A percentile compares a stretch with the other conserved stretches of the same genome.
These are phyloP conservation scores for Macropus fuliginosus DNA, from an alignment of 2,797 vertebrate genomes.

Conservation along the genomic window DNA sequence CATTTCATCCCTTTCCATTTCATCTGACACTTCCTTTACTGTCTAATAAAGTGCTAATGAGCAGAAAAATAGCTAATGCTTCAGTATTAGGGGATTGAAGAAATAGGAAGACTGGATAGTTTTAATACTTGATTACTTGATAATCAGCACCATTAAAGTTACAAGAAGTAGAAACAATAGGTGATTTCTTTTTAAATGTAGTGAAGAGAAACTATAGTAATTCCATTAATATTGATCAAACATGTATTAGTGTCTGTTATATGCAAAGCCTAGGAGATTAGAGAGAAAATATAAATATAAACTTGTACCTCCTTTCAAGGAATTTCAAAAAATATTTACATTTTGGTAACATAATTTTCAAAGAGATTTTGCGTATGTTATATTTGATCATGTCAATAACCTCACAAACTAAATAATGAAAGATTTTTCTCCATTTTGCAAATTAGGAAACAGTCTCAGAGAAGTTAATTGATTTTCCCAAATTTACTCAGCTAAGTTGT, in stretches of 20 bases:
- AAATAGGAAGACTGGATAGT: not conserved
- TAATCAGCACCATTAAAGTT: not conserved
- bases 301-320: not conserved
- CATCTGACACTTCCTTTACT: not conserved
- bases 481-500: not conserved
- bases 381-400: not conserved
- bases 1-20: not conserved
- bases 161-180: not conserved
- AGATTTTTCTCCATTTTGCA: not conserved
- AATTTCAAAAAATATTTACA: not conserved
- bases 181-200: not conserved
- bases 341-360: not conserved
- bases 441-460: not conserved
- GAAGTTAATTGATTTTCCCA: not conserved
- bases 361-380: not conserved
- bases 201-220: not conserved
- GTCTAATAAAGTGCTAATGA: constrained; percentile 25
- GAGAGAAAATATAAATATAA: not conserved
- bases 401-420: not conserved
- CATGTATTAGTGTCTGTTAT: not conserved
- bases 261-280: not conserved
- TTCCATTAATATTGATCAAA: not conserved
- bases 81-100: not conserved
- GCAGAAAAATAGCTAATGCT: not conserved
- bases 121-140: not conserved